Base-by-base conservation (phyloP, 2,797 vertebrate species). In the Girardinus metallicus region DNA sequence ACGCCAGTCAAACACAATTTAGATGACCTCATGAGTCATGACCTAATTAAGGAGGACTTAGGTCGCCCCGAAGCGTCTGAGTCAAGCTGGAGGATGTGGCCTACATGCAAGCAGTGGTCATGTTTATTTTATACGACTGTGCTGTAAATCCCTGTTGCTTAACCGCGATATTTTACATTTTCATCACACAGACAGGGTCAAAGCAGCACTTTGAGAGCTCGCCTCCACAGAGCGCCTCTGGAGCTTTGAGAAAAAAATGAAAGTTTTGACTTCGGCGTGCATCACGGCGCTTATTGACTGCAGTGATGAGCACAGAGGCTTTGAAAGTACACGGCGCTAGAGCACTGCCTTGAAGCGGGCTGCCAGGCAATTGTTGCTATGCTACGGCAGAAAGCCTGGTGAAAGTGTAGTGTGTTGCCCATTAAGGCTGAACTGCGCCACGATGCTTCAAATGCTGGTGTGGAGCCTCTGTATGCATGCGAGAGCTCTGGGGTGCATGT, bases 301-400 rank as follows among this genome's bases (percentile, higher is more conserved):
- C 90, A 81, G 79, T 80, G 92, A 93, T 91, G 87, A 95, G 90
- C 92, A 86, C 78, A 80, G 90, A 90, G 87, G 89, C 91, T 92
- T 92, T 92, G 82, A 93, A 90, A 92, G 81, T 77, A 82, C 86
- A 82, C 55, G 12, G 86, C 84, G 89, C 85, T 88, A 86, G 91
- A 94, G 93, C 88, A 85, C 85, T 85, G 88, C 88, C 89, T 92
- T 85, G 72, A 85, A 92, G 85, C 88, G 81, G 90, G 89, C 88
- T 88, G 87, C 93, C 88, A 88, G 87, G 92, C 92, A 92, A 92
- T 92, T 89, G 92, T 94, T 94, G 94, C 93, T 94, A 94, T 81
- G 93, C 86, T 92, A 93, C 92, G 51, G 11, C 36, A 86, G 86
- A 82, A 93, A 91, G 86, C 83, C 85, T 83, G 90, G 83, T 92